Percentiles rank a stretch among this genome's conserved stretches.
Conservation (phyloP, 2,888 invertebrate genomes). For the Fragum sueziense region DNA sequence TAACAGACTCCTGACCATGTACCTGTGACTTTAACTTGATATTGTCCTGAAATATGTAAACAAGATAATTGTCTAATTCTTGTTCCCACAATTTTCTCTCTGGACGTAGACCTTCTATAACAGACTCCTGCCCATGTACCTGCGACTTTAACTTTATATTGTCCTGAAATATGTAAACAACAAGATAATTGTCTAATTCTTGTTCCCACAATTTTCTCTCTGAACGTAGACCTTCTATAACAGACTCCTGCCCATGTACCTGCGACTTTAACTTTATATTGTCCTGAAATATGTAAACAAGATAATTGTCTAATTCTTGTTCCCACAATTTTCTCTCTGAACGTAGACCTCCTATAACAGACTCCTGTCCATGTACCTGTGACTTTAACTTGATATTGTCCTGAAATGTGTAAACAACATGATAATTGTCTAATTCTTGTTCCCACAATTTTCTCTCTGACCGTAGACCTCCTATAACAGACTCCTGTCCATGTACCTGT, state of each 20-base stretch:
- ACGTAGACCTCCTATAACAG: constrained; percentile 80
- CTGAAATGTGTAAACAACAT: too few species aligned
- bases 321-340: constrained; percentile 81
- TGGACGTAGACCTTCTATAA: constrained; percentile 80
- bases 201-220: constrained; percentile 82
- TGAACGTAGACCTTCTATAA: constrained; percentile 80
- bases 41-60: constrained; percentile 78
- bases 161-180: too few species aligned
- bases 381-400: constrained; percentile 76
- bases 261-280: constrained; percentile 74
- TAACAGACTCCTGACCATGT: constrained; percentile 79
- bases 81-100: constrained; percentile 82
- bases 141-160: constrained; percentile 74
- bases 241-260: constrained; percentile 78
- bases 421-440: constrained; percentile 77
- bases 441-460: constrained; percentile 81
- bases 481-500: constrained; percentile 78
- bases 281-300: too few species aligned
- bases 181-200: too few species aligned
- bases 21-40: constrained; percentile 74
- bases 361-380: constrained; percentile 78
- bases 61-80: too few species aligned
- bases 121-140: constrained; percentile 78
- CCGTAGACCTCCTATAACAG: constrained; percentile 80
- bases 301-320: constrained; percentile 77